Conservation (phyloP, 1,140 invertebrate species). For the Diorhabda carinulata region DNA sequence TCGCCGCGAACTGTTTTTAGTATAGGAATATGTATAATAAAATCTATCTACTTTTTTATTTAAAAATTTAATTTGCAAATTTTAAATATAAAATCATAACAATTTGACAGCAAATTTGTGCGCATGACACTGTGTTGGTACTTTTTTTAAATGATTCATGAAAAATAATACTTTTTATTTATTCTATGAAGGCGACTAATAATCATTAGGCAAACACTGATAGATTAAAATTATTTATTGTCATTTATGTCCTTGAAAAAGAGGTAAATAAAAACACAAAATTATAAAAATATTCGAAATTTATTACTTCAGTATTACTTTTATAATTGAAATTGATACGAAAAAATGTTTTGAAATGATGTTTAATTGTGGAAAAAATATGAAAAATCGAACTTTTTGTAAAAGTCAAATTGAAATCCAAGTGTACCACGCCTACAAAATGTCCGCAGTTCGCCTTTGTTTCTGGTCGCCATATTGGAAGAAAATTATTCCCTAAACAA, state of each 20-base stretch:
- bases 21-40: too few species aligned
- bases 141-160: slow-evolving; percentile 8
- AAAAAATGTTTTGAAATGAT: not conserved
- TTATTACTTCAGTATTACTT: slow-evolving; percentile 15
- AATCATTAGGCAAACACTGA: not conserved
- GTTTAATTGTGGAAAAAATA: slow-evolving; percentile 4
- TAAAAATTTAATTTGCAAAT: too few species aligned
- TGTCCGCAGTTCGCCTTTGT: slow-evolving; percentile 40
- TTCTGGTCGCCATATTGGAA: slow-evolving; percentile 47
- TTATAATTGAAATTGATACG: not conserved
- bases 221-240: slow-evolving; percentile 5
- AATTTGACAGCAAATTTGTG: not conserved
- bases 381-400: slow-evolving; percentile 12
- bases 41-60: too few species aligned
- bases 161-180: not conserved
- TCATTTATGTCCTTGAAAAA: slow-evolving; percentile 24
- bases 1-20: too few species aligned
- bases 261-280: slow-evolving; percentile 34
- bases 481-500: slow-evolving; percentile 43
- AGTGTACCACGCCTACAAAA: slow-evolving; percentile 45
- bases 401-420: slow-evolving; percentile 20
- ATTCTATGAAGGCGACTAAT: not conserved
- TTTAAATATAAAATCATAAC: too few species aligned
- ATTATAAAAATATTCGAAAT: slow-evolving; percentile 21
- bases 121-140: slow-evolving; percentile 4